Evolutionary conservation across 1,140 invertebrate species (phyloP).

Genomic region (Batillaria attramentaria): DNA sequence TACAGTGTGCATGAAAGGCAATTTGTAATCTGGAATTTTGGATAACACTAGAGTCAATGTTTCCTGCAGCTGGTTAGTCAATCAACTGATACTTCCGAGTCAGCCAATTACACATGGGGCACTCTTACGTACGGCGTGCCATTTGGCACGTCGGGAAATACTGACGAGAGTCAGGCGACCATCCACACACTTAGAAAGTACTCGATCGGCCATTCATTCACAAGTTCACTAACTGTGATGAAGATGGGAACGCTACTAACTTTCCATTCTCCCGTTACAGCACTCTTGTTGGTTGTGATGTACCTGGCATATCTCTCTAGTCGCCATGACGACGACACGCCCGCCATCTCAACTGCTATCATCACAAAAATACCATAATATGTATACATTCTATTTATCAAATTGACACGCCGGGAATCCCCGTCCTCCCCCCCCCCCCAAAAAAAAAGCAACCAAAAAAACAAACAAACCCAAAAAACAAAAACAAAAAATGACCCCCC

Average conservation of each 20-base stretch:
- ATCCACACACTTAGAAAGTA: neutral
- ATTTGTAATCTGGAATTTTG: neutral
- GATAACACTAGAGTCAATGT: neutral
- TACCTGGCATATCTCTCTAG: conserved; percentile 25
- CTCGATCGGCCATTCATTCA: neutral
- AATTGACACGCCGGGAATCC: neutral
- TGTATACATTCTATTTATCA: neutral
- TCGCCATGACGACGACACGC: conserved; percentile 5
- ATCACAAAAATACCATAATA: neutral
- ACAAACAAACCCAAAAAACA: neutral
- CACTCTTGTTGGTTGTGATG: neutral
- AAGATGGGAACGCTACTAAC: neutral
- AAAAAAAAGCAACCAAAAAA: neutral
- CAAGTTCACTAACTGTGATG: neutral
- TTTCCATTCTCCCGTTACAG: conserved; percentile 1
- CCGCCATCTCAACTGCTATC: neutral
- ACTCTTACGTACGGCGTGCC: neutral
- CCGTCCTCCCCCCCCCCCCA: neutral
- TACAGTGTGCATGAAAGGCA: neutral
- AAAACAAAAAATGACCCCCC: too few species aligned
- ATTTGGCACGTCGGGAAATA: neutral
- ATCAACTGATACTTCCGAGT: too few species aligned
- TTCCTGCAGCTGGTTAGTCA: neutral
- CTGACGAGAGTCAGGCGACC: neutral
- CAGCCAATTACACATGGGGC: neutral